Base-by-base conservation (phyloP, 1,140 invertebrate species). In the Nephila pilipes region DNA sequence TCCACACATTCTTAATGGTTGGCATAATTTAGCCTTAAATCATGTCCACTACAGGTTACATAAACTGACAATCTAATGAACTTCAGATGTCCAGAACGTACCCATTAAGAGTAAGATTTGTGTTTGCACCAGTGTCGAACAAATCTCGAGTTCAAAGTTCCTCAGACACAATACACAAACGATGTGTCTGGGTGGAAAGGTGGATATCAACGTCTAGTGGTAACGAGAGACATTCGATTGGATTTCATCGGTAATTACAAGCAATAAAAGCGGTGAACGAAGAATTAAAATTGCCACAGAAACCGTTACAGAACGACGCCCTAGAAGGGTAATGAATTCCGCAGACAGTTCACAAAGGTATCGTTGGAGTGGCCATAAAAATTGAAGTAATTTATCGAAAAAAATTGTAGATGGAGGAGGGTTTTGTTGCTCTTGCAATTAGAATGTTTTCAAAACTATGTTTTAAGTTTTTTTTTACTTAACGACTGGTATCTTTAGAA, bases 231-330 rank as follows among this genome's bases (percentile, higher is more conserved):
- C 54, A 25, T 83, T 25, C 80, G 80, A 83, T 83, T 55, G 80
- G 80, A 46, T 83, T 83, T 83, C 54, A 83, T 55, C 38, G 38
- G 54, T 83, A 83, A 83, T 83, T 83, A 83, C 80, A 16, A 83
- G 38, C n/a, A 83, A 54, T 83, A 55, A 83, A 55, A 83, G 80
- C 10, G 10, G 46, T 14, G 22, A 83, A 54, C 14, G 69, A 75
- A 29, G 18, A 75, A 75, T 75, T 36, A 75, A 75, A 75, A 75
- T 75, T 36, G 69, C 25, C 29, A 18, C 29, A 75, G 3, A 75
- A 32, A 75, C 69, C 69, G 29, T 32, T 75, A 75, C 69, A 75
- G 14, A 32, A 18, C 25, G 14, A 32, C 32, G 69, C 14, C 12
- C 16, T 14, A 14, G 5, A 16, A 36, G 32, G 29, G 25, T 75